Evolutionary conservation across 2,888 invertebrate genomes (phyloP).

Genomic region (Thyatira batis): DNA sequence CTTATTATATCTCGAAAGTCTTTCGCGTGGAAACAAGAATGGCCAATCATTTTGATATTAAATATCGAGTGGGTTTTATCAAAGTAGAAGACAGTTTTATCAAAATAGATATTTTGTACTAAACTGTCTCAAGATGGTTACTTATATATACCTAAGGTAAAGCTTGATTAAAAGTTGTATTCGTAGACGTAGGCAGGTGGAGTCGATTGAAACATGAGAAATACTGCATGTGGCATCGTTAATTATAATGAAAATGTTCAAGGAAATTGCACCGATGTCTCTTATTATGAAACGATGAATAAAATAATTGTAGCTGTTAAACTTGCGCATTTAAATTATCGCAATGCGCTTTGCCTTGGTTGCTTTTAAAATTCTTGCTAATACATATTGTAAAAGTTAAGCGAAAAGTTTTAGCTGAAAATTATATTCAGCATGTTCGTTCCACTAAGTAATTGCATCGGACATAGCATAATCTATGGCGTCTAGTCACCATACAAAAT

Average conservation of each 20-base stretch:
- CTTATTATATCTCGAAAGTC: neutral
- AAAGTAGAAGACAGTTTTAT: constrained; percentile 17
- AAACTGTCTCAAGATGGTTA: too few relatives aligned
- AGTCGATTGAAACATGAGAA: neutral
- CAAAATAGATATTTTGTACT: constrained; percentile 23
- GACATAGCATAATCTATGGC: neutral
- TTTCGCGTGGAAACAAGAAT: constrained; percentile 1
- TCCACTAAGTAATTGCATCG: neutral
- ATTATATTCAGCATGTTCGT: neutral
- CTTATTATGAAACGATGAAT: neutral
- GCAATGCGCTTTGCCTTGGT: neutral
- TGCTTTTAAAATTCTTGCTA: neutral
- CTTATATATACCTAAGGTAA: too few relatives aligned
- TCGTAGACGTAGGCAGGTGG: neutral
- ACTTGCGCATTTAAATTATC: neutral
- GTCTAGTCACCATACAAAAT: neutral
- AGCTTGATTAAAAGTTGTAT: too few relatives aligned
- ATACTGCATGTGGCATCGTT: neutral
- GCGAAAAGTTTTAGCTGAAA: too few relatives aligned
- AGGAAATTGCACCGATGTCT: neutral
- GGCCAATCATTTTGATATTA: constrained; percentile 29
- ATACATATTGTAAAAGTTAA: too few relatives aligned
- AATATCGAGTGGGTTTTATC: constrained; percentile 21
- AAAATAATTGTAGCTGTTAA: neutral
- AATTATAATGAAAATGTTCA: neutral